A percentile compares a stretch with the other conserved stretches of the same genome.
Conservation (phyloP, 2,888 invertebrate genomes). For the Lottia scabra region DNA sequence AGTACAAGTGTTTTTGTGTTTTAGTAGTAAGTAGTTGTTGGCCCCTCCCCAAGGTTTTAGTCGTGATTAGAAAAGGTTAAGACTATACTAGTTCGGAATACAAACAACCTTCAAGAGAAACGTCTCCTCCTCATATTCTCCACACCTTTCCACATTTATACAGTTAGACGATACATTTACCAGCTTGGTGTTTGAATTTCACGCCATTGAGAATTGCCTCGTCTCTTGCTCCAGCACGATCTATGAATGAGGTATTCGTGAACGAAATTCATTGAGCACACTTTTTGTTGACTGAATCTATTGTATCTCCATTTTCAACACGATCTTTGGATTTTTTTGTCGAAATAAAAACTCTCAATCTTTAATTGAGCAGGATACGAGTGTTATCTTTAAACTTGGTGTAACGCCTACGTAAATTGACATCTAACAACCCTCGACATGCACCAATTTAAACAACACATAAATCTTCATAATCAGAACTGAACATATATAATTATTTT, state of each 20-base stretch:
- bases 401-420: too few relatives aligned
- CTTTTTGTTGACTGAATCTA: constrained; percentile 1
- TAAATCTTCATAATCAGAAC: too few relatives aligned
- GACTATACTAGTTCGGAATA: constrained; percentile 1
- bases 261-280: constrained; percentile 4
- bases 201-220: neutral
- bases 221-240: constrained; percentile 1
- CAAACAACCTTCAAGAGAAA: neutral
- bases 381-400: too few relatives aligned
- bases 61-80: constrained; percentile 2
- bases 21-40: neutral
- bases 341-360: neutral
- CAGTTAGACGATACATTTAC: neutral
- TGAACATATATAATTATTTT: too few relatives aligned
- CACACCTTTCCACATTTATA: neutral
- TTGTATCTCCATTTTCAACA: neutral
- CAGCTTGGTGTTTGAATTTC: constrained; percentile 5
- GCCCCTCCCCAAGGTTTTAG: neutral
- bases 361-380: neutral
- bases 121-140: neutral
- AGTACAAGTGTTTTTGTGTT: neutral
- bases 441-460: too few relatives aligned
- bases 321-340: neutral
- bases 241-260: neutral
- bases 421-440: too few relatives aligned